phyloP scores from a whole-genome alignment of 2,888 invertebrate species.

The Pyrocoelia pectoralis region DNA sequence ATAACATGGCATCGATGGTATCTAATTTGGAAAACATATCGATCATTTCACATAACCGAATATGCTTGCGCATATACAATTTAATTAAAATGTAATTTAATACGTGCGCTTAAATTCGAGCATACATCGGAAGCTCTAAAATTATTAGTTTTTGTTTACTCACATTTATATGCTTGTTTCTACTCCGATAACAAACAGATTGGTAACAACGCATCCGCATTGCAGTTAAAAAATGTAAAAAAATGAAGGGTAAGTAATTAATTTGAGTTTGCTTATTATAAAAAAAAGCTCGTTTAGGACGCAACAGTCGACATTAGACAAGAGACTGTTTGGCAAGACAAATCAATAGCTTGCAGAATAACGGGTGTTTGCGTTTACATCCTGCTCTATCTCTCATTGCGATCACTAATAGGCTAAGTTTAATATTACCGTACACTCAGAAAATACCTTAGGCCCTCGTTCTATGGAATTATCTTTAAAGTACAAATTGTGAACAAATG shows the following conservation, averaged over 20 bases:
- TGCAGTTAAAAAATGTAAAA: slow-evolving; percentile 21
- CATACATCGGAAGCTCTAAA: slow-evolving; percentile 19
- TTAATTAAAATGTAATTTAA: slow-evolving; percentile 55
- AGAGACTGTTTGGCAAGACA: slow-evolving; percentile 39
- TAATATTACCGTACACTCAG: slow-evolving; percentile 43
- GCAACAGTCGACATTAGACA: slow-evolving; percentile 21
- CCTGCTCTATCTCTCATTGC: slow-evolving; percentile 47
- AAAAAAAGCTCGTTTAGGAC: slow-evolving; percentile 40
- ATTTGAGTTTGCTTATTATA: slow-evolving; percentile 39
- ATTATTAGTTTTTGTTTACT: slow-evolving; percentile 27
- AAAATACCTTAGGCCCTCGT: slow-evolving; percentile 34
- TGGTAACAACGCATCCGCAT: background rate
- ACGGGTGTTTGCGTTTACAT: slow-evolving; percentile 41
- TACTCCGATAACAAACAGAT: background rate
- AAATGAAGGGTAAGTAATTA: slow-evolving; percentile 37
- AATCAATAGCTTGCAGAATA: slow-evolving; percentile 43
- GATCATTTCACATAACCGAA: slow-evolving; percentile 45
- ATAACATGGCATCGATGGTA: slow-evolving; percentile 53
- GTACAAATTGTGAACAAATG: slow-evolving; percentile 13
- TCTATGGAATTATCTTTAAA: slow-evolving; percentile 26
- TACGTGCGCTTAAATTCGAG: slow-evolving; percentile 47
- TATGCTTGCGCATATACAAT: slow-evolving; percentile 44
- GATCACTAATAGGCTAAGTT: slow-evolving; percentile 52
- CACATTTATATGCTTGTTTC: slow-evolving; percentile 7
- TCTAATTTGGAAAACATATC: slow-evolving; percentile 53